Base-by-base conservation (phyloP, 2,888 invertebrate genomes). In the Cacoxenus indagator region DNA sequence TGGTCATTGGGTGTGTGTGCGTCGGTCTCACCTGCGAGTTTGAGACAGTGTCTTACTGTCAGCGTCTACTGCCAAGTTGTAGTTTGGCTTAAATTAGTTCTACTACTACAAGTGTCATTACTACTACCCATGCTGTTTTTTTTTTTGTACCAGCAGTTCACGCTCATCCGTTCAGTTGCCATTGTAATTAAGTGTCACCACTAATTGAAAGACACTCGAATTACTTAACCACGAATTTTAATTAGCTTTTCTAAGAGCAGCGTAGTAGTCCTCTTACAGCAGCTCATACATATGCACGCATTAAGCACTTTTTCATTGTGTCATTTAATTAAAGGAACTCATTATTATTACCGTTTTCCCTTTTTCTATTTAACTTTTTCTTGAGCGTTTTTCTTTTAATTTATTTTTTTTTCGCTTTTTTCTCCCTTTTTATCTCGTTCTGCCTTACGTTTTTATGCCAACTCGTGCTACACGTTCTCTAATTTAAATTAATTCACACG, bases 111-210 rank as follows among this genome's bases (percentile, higher is more conserved):
- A 22, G 9, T n/a, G n/a, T n/a, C n/a, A n/a, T 37, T 61, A 26
- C 29, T 27, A 3, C 61, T 5, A 14, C 31, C 43, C 4, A 4
- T 26, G 8, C 24, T n/a, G 22, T 64, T 4, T 61, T 48, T 62
- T 43, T 48, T n/a, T 14, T 48, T 48, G n/a, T 48, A 17, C 19
- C 1, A 19, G 22, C 2, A 6, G n/a, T 22, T 51, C 24, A 55
- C n/a, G 48, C 22, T 51, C n/a, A 9, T 51, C 9, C 22, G 22
- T n/a, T n/a, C 51, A 19, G 19, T 51, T 19, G 19, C 22, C 51
- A 2, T 27, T 55, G 76, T 82, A 82, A 81, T 82, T 82, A 82
- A 81, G 83, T 82, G 82, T 83, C 82, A 82, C 82, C 75, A 81
- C 76, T 81, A 81, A 82, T 81, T 81, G 83, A 81, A 81, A 81